phyloP scores from a whole-genome alignment of 2,888 invertebrate genomes.

The Lasius fuliginosus region DNA sequence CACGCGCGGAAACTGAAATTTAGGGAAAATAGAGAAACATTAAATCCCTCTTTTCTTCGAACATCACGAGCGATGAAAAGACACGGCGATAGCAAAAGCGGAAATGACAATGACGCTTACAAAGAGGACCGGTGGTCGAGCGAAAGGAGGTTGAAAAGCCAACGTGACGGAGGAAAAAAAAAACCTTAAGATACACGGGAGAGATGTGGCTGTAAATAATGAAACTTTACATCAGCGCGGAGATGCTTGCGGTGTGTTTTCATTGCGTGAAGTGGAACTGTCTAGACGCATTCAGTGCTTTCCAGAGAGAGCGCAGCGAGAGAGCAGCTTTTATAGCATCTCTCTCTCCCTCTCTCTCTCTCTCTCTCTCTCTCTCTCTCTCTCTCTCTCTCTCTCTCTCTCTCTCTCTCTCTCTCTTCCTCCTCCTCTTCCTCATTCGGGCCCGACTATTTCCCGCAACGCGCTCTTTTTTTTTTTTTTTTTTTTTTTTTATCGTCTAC shows the following conservation, averaged over 20 bases:
- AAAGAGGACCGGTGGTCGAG: constrained; percentile 6
- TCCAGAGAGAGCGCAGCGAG: constrained; percentile 68
- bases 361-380: constrained; percentile 29
- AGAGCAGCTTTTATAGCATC: constrained; percentile 74
- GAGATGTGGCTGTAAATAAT: constrained; percentile 71
- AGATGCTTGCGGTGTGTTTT: constrained; percentile 79
- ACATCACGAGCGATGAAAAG: not conserved
- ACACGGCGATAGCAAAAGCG: not conserved
- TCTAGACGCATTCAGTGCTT: constrained; percentile 82
- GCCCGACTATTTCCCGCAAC: constrained; percentile 54
- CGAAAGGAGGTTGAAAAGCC: constrained; percentile 19
- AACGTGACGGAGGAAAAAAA: not conserved
- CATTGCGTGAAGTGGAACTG: constrained; percentile 83
- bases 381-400: constrained; percentile 32
- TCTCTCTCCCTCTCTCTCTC: constrained; percentile 18
- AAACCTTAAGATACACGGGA: constrained; percentile 40
- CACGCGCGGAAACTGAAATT: not conserved
- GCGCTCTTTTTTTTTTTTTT: constrained; percentile 48
- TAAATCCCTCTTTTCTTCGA: not conserved
- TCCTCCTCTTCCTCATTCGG: constrained; percentile 24
- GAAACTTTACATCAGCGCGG: constrained; percentile 75
- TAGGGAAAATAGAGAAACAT: not conserved
- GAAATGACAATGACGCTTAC: constrained; percentile 1
- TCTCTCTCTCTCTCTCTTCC: not conserved
- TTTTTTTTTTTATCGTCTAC: constrained; percentile 55